Conservation (phyloP, 2,888 invertebrate genomes). For the Patella caerulea region DNA sequence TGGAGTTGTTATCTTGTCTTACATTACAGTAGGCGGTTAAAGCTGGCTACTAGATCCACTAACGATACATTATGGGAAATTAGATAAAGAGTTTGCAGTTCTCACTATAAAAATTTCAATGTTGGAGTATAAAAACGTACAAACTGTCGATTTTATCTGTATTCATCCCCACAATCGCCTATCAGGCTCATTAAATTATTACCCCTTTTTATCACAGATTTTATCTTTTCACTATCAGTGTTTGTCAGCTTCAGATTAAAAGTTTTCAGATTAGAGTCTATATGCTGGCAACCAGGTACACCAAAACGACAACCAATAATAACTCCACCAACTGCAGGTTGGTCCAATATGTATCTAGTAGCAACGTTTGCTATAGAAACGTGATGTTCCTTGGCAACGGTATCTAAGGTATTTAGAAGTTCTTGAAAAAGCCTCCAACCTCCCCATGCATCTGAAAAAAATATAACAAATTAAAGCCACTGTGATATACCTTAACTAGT, state of each 20-base stretch:
- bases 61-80: too few relatives aligned
- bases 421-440: slow-evolving; percentile 18
- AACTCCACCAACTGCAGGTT: slow-evolving; percentile 20
- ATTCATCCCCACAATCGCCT: slow-evolving; percentile 19
- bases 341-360: slow-evolving; percentile 11
- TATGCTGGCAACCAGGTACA: slow-evolving; percentile 18
- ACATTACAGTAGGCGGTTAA: too few relatives aligned
- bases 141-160: not conserved
- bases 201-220: slow-evolving; percentile 17
- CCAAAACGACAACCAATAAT: slow-evolving; percentile 19
- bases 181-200: slow-evolving; percentile 9
- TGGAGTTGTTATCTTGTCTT: too few relatives aligned
- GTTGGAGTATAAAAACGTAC: too few relatives aligned
- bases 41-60: too few relatives aligned
- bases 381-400: slow-evolving; percentile 11
- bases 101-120: too few relatives aligned
- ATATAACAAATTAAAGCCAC: not conserved
- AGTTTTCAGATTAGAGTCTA: slow-evolving; percentile 12
- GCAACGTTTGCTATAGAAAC: slow-evolving; percentile 18
- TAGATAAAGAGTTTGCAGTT: too few relatives aligned
- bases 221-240: not conserved
- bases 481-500: too few relatives aligned
- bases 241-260: slow-evolving; percentile 9
- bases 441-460: slow-evolving; percentile 21
- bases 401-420: slow-evolving; percentile 14